Base-by-base conservation (phyloP, 2,797 vertebrate genomes). In the Enteromius trimaculatus region DNA sequence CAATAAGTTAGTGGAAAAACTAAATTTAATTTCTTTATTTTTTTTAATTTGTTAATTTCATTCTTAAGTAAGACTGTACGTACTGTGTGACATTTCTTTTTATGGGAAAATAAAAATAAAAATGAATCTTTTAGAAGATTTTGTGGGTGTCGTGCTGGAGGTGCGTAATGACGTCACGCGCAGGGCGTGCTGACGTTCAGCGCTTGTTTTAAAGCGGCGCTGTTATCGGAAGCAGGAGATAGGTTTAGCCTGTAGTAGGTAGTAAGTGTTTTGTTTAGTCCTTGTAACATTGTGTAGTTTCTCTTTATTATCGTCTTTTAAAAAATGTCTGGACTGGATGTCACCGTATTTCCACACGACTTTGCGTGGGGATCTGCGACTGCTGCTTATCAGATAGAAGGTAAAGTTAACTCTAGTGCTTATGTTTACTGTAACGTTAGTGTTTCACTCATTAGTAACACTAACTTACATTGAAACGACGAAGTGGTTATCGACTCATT, bases 301-400 rank as follows among this genome's bases (percentile, higher is more conserved):
- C 8, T 0, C 14, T 16, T 29, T 2, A 39, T 13, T 2, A 19
- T 23, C 26, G 13, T 58, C 7, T 17, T 31, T 49, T 8, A 21
- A 11, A 11, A 34, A 1, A 88, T 88, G 87, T 58, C 75, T 42
- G 0, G 3, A 49, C 5, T 85, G 51, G 29, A 83, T 34, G 87
- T 76, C 0, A 87, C 89, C 87, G 92, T 94, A 91, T 97, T 97
- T 87, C 96, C 95, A 60, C 75, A 44, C 71, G 93, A 92, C 84
- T 97, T 98, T 91, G 94, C 95, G 14, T 97, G 96, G 96, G 95
- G 93, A 83, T 95, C 95, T 23, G 90, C 92, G 31, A 96, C 94
- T n/a, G 91, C 93, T 5, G 96, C 96, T 0, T 97, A 96, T 91
- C 96, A 97, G 86, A 95, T 96, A 85, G 96, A 98, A 96, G 96